phyloP scores from a whole-genome alignment of 2,797 vertebrate genomes.

The Pseudomugil tenellus region DNA sequence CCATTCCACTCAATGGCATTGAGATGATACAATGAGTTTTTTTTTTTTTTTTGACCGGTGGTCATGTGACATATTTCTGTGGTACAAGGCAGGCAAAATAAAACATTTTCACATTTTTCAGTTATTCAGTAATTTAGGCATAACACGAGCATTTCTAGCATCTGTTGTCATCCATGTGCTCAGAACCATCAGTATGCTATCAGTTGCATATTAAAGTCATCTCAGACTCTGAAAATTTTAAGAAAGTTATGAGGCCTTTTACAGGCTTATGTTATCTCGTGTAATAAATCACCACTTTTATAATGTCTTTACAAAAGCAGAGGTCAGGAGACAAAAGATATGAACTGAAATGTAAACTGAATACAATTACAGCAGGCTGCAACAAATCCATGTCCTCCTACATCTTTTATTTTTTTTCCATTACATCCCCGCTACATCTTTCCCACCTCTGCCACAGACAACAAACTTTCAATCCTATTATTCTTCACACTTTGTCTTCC shows the following conservation, averaged over 20 bases:
- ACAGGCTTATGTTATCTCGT: background rate
- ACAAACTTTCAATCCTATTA: background rate
- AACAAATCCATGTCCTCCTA: background rate
- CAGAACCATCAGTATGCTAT: background rate
- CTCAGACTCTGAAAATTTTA: background rate
- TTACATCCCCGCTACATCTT: background rate
- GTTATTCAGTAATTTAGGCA: no score
- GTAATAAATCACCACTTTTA: background rate
- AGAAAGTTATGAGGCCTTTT: background rate
- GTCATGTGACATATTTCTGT: background rate
- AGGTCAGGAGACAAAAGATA: background rate
- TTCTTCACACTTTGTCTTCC: background rate
- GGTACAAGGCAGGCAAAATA: background rate
- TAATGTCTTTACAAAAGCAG: background rate
- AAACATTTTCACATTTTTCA: no score
- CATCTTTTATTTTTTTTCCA: background rate
- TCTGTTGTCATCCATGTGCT: background rate
- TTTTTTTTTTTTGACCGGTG: no score
- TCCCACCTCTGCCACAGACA: background rate
- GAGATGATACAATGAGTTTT: no score
- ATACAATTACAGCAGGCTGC: background rate
- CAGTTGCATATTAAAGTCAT: background rate
- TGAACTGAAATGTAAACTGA: background rate
- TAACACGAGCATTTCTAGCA: background rate
- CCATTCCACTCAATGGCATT: no score